phyloP scores from a whole-genome alignment of 2,888 invertebrate species.

The Euclidia mi region DNA sequence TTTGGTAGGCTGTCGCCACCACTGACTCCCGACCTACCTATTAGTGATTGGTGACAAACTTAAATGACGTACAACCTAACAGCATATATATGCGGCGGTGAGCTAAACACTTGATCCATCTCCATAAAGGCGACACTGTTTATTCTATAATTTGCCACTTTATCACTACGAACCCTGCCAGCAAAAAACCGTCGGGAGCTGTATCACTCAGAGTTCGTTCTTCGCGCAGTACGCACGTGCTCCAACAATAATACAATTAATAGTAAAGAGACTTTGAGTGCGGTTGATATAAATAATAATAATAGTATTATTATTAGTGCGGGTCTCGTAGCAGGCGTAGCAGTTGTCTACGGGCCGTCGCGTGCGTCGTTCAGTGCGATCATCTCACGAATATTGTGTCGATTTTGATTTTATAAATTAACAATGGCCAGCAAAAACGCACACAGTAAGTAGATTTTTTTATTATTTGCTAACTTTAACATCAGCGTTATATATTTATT shows the following conservation, averaged over 20 bases:
- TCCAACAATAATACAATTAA: slow-evolving; percentile 46
- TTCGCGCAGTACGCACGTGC: slow-evolving; percentile 76
- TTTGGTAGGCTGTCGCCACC: too few relatives aligned
- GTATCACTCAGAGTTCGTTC: slow-evolving; percentile 72
- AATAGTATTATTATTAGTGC: slow-evolving; percentile 65
- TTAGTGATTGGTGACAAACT: too few relatives aligned
- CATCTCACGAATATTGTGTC: slow-evolving; percentile 35
- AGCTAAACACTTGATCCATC: slow-evolving; percentile 58
- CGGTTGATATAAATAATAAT: slow-evolving; percentile 65
- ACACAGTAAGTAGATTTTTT: slow-evolving; percentile 69
- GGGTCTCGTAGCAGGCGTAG: slow-evolving; percentile 78
- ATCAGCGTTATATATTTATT: background rate
- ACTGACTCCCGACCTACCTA: background rate
- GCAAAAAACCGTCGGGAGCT: slow-evolving; percentile 65
- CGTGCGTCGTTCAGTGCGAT: slow-evolving; percentile 54
- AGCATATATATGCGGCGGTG: slow-evolving; percentile 44
- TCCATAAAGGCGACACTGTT: slow-evolving; percentile 64
- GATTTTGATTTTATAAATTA: slow-evolving; percentile 33
- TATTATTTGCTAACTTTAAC: slow-evolving; percentile 1
- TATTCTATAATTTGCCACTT: slow-evolving; percentile 72
- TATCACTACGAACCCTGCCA: slow-evolving; percentile 64
- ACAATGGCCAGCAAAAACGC: slow-evolving; percentile 72
- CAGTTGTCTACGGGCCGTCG: slow-evolving; percentile 70
- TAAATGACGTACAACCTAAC: slow-evolving; percentile 8
- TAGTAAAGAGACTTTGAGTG: slow-evolving; percentile 58